Conservation (phyloP, 2,113 vertebrate species). For the Trachemys scripta region DNA sequence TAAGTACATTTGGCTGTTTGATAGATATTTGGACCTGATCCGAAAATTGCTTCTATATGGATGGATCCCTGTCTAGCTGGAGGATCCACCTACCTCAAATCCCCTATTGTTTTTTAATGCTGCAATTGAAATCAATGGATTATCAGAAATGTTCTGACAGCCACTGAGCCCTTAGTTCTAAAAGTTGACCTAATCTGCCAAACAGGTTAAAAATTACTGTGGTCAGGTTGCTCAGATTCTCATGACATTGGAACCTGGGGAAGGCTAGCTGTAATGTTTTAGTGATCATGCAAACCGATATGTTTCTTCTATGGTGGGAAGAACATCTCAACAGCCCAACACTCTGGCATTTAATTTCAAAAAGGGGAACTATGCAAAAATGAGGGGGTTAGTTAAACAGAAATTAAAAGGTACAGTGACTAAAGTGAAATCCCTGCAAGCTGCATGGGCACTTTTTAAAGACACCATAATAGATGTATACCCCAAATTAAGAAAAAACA, state of each 20-base stretch:
- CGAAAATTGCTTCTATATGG: background rate
- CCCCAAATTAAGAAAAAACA: too few relatives aligned
- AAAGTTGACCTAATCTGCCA: background rate
- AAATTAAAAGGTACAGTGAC: too few relatives aligned
- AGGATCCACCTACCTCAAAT: background rate
- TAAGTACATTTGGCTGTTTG: background rate
- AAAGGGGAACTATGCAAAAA: too few relatives aligned
- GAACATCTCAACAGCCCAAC: too few relatives aligned
- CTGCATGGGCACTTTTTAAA: too few relatives aligned
- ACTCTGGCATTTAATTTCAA: too few relatives aligned
- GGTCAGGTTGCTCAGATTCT: background rate
- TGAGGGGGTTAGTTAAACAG: too few relatives aligned
- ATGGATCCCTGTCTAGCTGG: background rate
- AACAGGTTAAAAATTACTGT: background rate
- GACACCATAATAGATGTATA: too few relatives aligned
- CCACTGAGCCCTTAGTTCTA: background rate
- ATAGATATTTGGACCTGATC: background rate
- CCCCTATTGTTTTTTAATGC: background rate
- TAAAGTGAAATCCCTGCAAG: too few relatives aligned
- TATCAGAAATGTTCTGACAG: too few relatives aligned
- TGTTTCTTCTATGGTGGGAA: too few relatives aligned
- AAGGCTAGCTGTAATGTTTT: background rate
- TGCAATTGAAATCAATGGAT: too few relatives aligned
- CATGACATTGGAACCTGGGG: accelerated
- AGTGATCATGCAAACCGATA: background rate